Conservation (phyloP, 2,888 invertebrate species). For the Nyleta sp. region DNA sequence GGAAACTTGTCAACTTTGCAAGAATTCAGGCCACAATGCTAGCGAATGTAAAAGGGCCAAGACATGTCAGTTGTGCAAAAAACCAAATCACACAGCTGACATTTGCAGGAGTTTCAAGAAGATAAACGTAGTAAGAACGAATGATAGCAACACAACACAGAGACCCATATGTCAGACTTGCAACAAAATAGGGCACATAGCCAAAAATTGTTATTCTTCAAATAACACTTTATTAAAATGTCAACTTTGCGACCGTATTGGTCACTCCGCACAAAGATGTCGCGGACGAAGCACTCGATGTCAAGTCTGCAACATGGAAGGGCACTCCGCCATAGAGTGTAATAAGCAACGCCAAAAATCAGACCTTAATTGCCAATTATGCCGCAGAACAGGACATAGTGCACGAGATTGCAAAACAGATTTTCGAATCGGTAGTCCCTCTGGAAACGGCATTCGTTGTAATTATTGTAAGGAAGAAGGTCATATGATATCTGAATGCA, state of each 20-base stretch:
- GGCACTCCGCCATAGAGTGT: background rate
- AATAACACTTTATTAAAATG: too few species aligned
- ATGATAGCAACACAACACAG: background rate
- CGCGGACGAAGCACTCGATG: background rate
- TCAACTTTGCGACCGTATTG: background rate
- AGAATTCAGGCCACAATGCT: background rate
- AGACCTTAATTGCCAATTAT: background rate
- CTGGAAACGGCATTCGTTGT: background rate
- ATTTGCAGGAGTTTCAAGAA: background rate
- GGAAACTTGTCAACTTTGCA: background rate
- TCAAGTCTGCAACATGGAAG: background rate
- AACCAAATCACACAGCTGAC: conserved; percentile 6
- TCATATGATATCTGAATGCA: conserved; percentile 9
- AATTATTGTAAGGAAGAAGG: conserved; percentile 11
- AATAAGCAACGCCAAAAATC: background rate
- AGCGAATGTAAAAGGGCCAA: background rate
- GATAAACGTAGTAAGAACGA: background rate
- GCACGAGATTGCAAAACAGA: background rate
- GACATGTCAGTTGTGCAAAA: conserved; percentile 14
- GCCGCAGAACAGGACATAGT: background rate
- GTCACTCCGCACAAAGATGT: background rate
- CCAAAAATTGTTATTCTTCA: conserved; percentile 4
- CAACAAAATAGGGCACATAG: background rate
- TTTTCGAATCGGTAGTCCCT: too few species aligned
- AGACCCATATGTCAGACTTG: background rate